phyloP scores from a whole-genome alignment of 2,797 vertebrate species.

The Cyclura pinguis region DNA sequence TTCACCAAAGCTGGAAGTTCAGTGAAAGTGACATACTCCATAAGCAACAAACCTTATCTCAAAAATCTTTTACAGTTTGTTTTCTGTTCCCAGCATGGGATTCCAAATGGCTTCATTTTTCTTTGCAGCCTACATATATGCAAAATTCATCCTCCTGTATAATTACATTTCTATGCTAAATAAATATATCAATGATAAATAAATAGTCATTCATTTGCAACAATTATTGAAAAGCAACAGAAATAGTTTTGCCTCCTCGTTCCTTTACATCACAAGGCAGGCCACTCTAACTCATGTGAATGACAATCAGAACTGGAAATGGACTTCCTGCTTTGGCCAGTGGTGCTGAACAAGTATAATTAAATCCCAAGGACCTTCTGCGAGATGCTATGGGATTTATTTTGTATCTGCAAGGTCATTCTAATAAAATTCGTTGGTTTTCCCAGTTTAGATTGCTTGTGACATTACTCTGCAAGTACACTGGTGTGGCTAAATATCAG shows the following conservation, averaged over 20 bases:
- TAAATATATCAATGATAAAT: neutral
- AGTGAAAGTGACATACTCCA: neutral
- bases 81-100: neutral
- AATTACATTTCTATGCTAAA: constrained; percentile 6
- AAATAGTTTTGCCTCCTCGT: neutral
- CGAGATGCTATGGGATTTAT: constrained; percentile 15
- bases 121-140: neutral
- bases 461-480: neutral
- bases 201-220: neutral
- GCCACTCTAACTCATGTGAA: neutral
- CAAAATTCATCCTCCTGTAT: neutral
- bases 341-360: constrained; percentile 29
- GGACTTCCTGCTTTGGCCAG: constrained; percentile 8
- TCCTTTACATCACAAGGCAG: neutral
- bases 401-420: constrained; percentile 20
- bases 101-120: neutral
- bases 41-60: neutral
- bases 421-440: constrained; percentile 31
- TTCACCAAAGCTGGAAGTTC: neutral
- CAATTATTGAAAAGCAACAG: neutral
- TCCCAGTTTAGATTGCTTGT: constrained; percentile 6
- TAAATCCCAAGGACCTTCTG: constrained; percentile 23
- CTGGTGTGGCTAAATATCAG: neutral
- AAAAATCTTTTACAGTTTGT: too few relatives aligned
- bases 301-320: constrained; percentile 1